These are phyloP conservation scores for Dioctria rufipes DNA, from an alignment of 2,888 invertebrate species.

Conservation along the genomic window DNA sequence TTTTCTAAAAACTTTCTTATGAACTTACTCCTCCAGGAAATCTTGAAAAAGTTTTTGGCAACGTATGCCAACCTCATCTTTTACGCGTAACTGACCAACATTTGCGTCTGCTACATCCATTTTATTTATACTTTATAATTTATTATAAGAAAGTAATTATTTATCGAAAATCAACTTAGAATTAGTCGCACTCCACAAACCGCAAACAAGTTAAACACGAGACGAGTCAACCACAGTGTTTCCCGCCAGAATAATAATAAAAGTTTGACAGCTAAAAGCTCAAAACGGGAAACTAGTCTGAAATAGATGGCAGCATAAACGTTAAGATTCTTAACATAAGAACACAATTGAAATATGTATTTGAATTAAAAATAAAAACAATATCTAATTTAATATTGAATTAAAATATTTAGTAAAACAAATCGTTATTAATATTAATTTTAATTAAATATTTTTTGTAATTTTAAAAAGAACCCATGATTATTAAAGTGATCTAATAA, in stretches of 20 bases:
- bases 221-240: not conserved
- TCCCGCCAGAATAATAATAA: conserved; percentile 22
- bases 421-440: not conserved
- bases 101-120: conserved; percentile 90
- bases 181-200: not conserved
- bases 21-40: conserved; percentile 92
- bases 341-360: no score
- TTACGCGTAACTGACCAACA: conserved; percentile 82
- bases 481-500: no score
- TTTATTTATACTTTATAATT: conserved; percentile 40
- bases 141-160: not conserved
- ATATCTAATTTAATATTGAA: no score
- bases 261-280: not conserved
- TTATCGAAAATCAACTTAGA: not conserved
- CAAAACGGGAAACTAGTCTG: not conserved
- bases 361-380: no score
- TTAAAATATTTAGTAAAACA: not conserved
- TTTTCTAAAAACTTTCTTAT: not conserved
- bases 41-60: conserved; percentile 97
- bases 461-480: no score
- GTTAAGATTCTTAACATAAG: no score
- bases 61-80: conserved; percentile 92
- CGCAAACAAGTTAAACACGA: not conserved
- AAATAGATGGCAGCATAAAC: no score
- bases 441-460: not conserved